Conservation (phyloP, 1,140 invertebrate genomes). For the Apocrypta bakeri region DNA sequence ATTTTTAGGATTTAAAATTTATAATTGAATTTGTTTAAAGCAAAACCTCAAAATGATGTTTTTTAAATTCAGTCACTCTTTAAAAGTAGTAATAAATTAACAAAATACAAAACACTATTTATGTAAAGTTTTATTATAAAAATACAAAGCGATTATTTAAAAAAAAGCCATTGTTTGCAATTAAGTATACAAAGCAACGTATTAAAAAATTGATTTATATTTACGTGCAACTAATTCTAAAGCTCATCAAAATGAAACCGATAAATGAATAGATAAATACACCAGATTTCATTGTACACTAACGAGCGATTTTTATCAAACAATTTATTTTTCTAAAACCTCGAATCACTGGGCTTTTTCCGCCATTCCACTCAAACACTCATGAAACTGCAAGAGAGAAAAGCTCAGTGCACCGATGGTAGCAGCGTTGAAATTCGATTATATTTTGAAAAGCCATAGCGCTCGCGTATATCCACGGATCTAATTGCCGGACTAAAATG, state of each 20-base stretch:
- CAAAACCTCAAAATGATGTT: no score
- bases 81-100: no score
- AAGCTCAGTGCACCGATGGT: neutral
- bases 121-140: no score
- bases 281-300: neutral
- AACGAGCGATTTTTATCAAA: neutral
- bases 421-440: slow-evolving; percentile 50
- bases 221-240: no score
- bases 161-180: no score
- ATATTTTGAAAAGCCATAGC: slow-evolving; percentile 53
- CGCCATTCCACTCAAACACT: neutral
- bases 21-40: no score
- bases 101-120: no score
- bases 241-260: neutral
- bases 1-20: no score
- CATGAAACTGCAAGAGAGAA: neutral
- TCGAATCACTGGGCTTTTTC: neutral
- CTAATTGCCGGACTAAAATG: slow-evolving; percentile 67
- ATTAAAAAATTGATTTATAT: no score
- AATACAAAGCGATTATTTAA: no score
- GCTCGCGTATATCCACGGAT: slow-evolving; percentile 61
- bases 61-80: no score
- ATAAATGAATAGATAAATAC: neutral
- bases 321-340: neutral
- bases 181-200: no score